Conservation (phyloP, 2,888 invertebrate genomes). For the Drosophila melanosoma region DNA sequence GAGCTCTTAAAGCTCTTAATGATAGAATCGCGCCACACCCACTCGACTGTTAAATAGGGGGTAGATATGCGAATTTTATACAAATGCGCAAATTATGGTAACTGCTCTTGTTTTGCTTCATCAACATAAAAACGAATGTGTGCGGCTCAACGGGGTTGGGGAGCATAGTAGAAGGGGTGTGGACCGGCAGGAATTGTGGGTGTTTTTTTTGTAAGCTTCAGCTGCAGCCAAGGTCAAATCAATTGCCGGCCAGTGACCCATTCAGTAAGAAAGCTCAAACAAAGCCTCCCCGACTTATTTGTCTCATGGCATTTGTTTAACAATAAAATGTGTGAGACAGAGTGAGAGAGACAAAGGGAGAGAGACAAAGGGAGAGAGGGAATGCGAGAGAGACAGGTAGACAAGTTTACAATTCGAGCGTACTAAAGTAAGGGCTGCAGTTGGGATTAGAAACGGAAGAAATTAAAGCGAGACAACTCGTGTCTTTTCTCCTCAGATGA, state of each 20-base stretch:
- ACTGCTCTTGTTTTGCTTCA: constrained; percentile 26
- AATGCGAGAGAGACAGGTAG: background rate
- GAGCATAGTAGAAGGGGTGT: background rate
- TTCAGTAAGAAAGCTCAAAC: constrained; percentile 63
- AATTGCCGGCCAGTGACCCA: constrained; percentile 60
- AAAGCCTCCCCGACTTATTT: constrained; percentile 59
- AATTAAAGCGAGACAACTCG: background rate
- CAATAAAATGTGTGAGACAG: background rate
- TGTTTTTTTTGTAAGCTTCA: constrained; percentile 22
- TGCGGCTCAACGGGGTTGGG: background rate
- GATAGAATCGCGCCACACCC: constrained; percentile 54
- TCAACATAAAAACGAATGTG: constrained; percentile 58
- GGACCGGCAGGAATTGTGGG: background rate
- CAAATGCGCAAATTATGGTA: constrained; percentile 69
- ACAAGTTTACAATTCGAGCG: background rate
- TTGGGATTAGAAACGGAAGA: constrained; percentile 3
- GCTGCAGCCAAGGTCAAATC: constrained; percentile 65
- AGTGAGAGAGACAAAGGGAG: background rate
- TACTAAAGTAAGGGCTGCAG: background rate
- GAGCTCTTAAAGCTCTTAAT: constrained; percentile 60
- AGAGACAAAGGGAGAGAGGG: background rate
- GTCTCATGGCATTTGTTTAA: constrained; percentile 75
- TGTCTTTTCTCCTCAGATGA: background rate
- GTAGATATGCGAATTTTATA: constrained; percentile 53
- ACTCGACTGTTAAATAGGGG: constrained; percentile 35